Evolutionary conservation across 2,797 vertebrate genomes (phyloP).

Genomic region (Paguma larvata): DNA sequence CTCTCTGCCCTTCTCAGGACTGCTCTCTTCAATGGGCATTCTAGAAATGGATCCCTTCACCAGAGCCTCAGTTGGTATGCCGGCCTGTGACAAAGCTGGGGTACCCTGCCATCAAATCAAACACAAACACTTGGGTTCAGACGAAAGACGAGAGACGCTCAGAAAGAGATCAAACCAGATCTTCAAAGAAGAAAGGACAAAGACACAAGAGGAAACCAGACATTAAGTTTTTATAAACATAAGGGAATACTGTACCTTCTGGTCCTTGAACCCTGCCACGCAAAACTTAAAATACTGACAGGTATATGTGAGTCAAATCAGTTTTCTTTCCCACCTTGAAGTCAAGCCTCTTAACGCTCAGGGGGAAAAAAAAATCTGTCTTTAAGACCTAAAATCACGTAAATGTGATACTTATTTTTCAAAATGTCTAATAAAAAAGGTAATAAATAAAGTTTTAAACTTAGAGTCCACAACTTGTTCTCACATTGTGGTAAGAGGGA

Average conservation of each 20-base stretch:
- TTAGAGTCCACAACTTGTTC: background rate
- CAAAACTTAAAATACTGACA: background rate
- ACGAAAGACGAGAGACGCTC: background rate
- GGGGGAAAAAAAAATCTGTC: background rate
- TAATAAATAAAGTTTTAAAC: background rate
- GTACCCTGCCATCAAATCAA: slow-evolving; percentile 92
- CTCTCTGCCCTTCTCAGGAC: slow-evolving; percentile 94
- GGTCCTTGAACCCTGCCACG: background rate
- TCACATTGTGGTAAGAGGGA: background rate
- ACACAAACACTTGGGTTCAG: slow-evolving; percentile 3
- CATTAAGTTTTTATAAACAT: background rate
- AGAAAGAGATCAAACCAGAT: background rate
- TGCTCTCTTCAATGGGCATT: slow-evolving; percentile 94
- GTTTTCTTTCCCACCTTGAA: background rate
- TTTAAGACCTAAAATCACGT: slow-evolving; percentile 3
- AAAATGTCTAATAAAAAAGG: slow-evolving; percentile 49
- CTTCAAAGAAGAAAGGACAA: slow-evolving; percentile 10
- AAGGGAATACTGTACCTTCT: background rate
- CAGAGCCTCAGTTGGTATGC: slow-evolving; percentile 94
- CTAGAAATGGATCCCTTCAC: slow-evolving; percentile 96
- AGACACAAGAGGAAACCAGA: background rate
- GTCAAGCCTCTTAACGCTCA: slow-evolving; percentile 13
- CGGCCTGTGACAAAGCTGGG: slow-evolving; percentile 94
- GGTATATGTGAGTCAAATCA: background rate
- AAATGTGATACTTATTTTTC: slow-evolving; percentile 1